Percentiles rank a stretch among this genome's conserved stretches.
Evolutionary conservation across 2,888 invertebrate genomes (phyloP).

Genomic region (Pheosia gnoma): DNA sequence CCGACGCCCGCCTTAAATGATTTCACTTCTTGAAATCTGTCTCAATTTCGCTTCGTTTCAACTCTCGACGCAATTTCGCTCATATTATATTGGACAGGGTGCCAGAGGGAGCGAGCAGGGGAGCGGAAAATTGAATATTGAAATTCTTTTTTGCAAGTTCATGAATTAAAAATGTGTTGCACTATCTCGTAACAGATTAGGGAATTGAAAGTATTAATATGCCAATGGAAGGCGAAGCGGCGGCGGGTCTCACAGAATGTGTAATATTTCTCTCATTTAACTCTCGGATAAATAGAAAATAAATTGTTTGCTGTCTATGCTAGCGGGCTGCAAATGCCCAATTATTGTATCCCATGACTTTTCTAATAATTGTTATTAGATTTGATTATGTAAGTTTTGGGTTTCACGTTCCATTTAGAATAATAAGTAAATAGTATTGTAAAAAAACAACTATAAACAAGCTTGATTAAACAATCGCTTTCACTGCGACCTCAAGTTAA

Average conservation of each 20-base stretch:
- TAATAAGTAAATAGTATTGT: too few species aligned
- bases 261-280: too few species aligned
- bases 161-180: constrained; percentile 11
- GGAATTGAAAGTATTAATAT: not conserved
- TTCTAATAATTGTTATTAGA: too few species aligned
- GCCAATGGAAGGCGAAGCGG: too few species aligned
- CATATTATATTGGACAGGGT: constrained; percentile 54
- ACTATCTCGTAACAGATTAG: not conserved
- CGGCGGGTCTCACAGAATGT: too few species aligned
- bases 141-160: constrained; percentile 14
- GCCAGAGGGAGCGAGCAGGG: constrained; percentile 29
- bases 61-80: constrained; percentile 59
- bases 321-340: too few species aligned
- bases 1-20: constrained; percentile 57
- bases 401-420: too few species aligned
- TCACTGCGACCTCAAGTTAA: constrained; percentile 10
- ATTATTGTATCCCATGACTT: too few species aligned
- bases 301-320: too few species aligned
- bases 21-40: constrained; percentile 67
- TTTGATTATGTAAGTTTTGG: too few species aligned
- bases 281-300: too few species aligned
- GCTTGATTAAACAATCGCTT: not conserved
- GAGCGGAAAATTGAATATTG: constrained; percentile 26
- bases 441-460: not conserved
- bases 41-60: constrained; percentile 63